phyloP scores from a whole-genome alignment of 2,888 invertebrate genomes.

The Drosophila mimica region DNA sequence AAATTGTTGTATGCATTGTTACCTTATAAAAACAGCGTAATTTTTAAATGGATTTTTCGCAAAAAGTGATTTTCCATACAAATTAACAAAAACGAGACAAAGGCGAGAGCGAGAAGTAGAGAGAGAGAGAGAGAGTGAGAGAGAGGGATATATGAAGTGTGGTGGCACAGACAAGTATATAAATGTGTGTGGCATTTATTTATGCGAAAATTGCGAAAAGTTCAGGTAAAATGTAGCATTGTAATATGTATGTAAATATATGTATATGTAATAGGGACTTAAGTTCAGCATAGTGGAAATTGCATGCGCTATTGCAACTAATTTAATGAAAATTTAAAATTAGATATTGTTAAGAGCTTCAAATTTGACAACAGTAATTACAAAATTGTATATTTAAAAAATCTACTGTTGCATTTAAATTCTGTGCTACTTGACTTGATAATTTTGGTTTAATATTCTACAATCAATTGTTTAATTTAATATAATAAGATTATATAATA shows the following conservation, averaged over 20 bases:
- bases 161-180: not conserved
- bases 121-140: not conserved
- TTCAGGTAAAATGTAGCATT: constrained; percentile 51
- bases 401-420: accelerated
- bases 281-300: constrained; percentile 11
- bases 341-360: not conserved
- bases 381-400: not conserved
- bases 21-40: constrained; percentile 81
- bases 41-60: constrained; percentile 78
- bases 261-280: constrained; percentile 27
- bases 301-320: constrained; percentile 11
- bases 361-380: not conserved
- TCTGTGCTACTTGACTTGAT: not conserved
- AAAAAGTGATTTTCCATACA: constrained; percentile 81
- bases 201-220: constrained; percentile 48
- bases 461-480: not conserved
- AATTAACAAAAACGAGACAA: constrained; percentile 74
- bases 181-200: constrained; percentile 48
- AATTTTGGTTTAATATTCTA: no score
- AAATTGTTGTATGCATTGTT: constrained; percentile 81
- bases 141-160: not conserved
- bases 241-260: constrained; percentile 39
- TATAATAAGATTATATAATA: not conserved
- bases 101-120: not conserved
- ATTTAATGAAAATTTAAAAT: not conserved